Base-by-base conservation (phyloP, 2,797 vertebrate species). In the Danio aesculapii region DNA sequence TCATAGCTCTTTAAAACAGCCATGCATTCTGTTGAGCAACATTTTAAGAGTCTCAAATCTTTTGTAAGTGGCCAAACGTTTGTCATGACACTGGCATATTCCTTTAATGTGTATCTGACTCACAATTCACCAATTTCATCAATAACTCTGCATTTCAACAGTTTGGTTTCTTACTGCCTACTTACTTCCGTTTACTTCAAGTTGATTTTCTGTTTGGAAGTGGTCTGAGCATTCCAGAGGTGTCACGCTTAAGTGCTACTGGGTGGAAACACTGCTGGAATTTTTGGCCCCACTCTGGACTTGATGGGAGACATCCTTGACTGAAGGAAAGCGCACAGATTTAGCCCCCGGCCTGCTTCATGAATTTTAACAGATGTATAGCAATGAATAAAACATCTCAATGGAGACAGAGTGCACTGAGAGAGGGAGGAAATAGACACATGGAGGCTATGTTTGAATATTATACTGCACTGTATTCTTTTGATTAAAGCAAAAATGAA, bases 341-440 rank as follows among this genome's bases (percentile, higher is more conserved):
- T 79, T 70, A 66, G 59, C 66, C 64, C 69, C 9, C 47, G 52
- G 67, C 58, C 77, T 77, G 69, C 58, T 44, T 75, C 64, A 77
- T 79, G 76, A 86, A 81, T 79, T 68, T 77, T 39, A 68, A 43
- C 61, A 73, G 79, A 82, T 75, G 61, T 73, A 73, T 76, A 76
- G 64, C 66, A 58, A 75, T 82, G 76, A 70, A 83, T 77, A 78
- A 58, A 62, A 66, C 68, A 81, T 71, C 44, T 75, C 53, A 43
- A 63, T 68, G 19, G 70, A 47, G 70, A 58, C 11, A 14, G 19
- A 30, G 12, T 10, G 44, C 13, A 77, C 17, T 17, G 19, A 75
- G 68, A 49, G 43, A 66, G 52, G 58, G 47, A 59, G 39, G 53
- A 39, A 21, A 43, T 4, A 19, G 43, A 21, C 11, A 39, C 6